Percentiles rank a stretch among this genome's conserved stretches.
phyloP scores from a whole-genome alignment of 1,140 invertebrate species.

The Papilio glaucus region DNA sequence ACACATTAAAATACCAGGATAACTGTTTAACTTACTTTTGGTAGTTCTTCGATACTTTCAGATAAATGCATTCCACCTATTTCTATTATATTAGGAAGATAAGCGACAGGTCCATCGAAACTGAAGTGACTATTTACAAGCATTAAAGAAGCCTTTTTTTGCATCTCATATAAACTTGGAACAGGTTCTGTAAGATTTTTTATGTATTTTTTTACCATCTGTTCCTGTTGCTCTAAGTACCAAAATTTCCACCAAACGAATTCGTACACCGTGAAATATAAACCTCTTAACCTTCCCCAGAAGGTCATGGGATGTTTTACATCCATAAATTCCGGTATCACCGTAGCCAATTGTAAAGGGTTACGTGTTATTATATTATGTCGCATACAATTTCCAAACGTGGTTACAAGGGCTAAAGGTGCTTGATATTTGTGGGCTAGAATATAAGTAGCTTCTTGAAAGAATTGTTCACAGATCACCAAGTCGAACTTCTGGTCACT shows the following conservation, averaged over 20 bases:
- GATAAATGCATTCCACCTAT: conserved; percentile 85
- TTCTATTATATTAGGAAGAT: conserved; percentile 83
- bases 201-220: conserved; percentile 66
- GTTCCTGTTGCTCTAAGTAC: conserved; percentile 69
- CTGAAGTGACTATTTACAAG: conserved; percentile 81
- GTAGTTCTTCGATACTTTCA: conserved; percentile 50
- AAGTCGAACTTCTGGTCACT: conserved; percentile 81
- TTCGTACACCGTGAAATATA: conserved; percentile 67
- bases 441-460: conserved; percentile 83
- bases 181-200: conserved; percentile 60
- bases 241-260: conserved; percentile 68
- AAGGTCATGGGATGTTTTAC: conserved; percentile 68
- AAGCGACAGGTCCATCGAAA: conserved; percentile 73
- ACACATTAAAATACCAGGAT: no score
- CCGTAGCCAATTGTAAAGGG: conserved; percentile 80
- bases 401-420: conserved; percentile 82
- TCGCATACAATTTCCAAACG: conserved; percentile 83
- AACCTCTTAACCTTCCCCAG: conserved; percentile 67
- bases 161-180: conserved; percentile 78
- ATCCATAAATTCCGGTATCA: conserved; percentile 76
- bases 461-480: conserved; percentile 84
- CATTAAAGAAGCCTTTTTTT: conserved; percentile 80
- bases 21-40: conserved; percentile 59
- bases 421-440: conserved; percentile 83
- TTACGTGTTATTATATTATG: conserved; percentile 83